These are phyloP conservation scores for Macquaria australasica DNA, from an alignment of 2,113 vertebrate species.

Conservation along the genomic window DNA sequence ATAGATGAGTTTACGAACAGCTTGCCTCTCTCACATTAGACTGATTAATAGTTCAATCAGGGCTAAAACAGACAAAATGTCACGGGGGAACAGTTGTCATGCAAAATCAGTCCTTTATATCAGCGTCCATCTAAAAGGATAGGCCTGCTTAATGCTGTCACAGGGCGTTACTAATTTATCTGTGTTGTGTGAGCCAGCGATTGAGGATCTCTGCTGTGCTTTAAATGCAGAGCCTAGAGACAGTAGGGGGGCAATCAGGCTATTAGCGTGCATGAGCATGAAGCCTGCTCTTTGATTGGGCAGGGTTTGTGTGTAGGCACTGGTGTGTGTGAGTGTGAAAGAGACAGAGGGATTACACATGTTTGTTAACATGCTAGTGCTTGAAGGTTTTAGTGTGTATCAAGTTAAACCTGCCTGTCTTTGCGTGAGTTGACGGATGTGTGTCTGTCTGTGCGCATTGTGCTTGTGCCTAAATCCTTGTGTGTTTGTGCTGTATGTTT, in stretches of 20 bases:
- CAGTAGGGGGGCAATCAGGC: conserved; percentile 59
- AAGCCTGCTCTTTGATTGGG: conserved; percentile 58
- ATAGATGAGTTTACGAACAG: conserved; percentile 75
- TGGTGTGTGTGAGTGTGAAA: conserved; percentile 36
- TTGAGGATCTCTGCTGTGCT: conserved; percentile 54
- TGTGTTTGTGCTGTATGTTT: conserved; percentile 36
- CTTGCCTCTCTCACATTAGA: conserved; percentile 74
- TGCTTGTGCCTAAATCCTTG: conserved; percentile 28
- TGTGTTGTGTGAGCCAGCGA: conserved; percentile 55
- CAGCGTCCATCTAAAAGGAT: conserved; percentile 53
- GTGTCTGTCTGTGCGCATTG: conserved; percentile 23
- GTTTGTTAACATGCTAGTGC: conserved; percentile 49
- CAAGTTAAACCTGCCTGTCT: conserved; percentile 29
- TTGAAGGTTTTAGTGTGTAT: conserved; percentile 21
- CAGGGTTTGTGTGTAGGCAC: conserved; percentile 51
- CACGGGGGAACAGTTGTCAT: conserved; percentile 71
- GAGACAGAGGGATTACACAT: neutral
- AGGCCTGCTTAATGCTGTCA: conserved; percentile 55
- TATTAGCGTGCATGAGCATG: conserved; percentile 61
- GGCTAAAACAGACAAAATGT: conserved; percentile 71
- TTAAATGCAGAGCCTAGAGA: conserved; percentile 65
- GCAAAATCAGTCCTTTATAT: conserved; percentile 64
- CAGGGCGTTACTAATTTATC: conserved; percentile 68
- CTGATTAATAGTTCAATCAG: conserved; percentile 77
- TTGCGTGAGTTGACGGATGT: conserved; percentile 40